phyloP scores from a whole-genome alignment of 2,113 vertebrate species.

The Rhynchopsitta pachyrhyncha region DNA sequence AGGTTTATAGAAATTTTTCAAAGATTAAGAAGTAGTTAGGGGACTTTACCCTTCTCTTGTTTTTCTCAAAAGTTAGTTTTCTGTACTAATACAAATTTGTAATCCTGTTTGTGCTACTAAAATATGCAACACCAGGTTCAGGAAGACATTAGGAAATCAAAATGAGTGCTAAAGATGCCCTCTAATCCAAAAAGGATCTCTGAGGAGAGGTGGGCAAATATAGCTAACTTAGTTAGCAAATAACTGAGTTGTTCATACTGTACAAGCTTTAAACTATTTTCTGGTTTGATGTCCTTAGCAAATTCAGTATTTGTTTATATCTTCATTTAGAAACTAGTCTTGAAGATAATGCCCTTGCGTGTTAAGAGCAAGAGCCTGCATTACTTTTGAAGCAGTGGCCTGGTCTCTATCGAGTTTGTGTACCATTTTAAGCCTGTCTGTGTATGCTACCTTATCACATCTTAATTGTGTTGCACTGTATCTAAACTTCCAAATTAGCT shows the following conservation, averaged over 20 bases:
- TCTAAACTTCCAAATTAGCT: not conserved
- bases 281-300: not conserved
- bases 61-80: not conserved
- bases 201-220: not conserved
- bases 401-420: not conserved
- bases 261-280: not conserved
- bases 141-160: not conserved
- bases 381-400: not conserved
- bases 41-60: not conserved
- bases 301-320: not conserved
- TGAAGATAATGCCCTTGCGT: not conserved
- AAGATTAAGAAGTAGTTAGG: not conserved
- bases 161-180: not conserved
- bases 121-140: not conserved
- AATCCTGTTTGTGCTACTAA: not conserved
- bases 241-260: not conserved
- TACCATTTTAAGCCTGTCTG: not conserved
- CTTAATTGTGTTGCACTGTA: accelerated
- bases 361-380: not conserved
- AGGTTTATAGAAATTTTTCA: not conserved
- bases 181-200: not conserved
- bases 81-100: not conserved
- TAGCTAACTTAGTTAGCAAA: not conserved
- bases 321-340: not conserved
- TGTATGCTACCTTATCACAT: not conserved